Evolutionary conservation across 2,888 invertebrate genomes (phyloP).

Genomic region (Brachynemurus nebulosus): DNA sequence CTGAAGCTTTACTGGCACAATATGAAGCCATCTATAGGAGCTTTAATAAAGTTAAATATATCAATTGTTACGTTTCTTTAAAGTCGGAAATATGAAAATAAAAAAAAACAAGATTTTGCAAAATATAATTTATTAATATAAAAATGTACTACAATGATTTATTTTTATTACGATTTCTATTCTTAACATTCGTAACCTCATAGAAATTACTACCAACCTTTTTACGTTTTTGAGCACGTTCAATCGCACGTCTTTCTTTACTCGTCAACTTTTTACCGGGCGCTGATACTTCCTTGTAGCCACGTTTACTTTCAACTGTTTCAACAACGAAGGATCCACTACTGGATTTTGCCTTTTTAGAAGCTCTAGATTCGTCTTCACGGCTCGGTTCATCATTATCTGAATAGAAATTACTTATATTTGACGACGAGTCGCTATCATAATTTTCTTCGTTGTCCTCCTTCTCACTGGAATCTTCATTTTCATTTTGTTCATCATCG

Average conservation of each 20-base stretch:
- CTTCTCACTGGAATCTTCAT: conserved; percentile 28
- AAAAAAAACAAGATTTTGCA: background rate
- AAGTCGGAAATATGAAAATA: background rate
- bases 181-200: conserved; percentile 79
- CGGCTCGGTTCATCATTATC: conserved; percentile 44
- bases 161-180: conserved; percentile 63
- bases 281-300: conserved; percentile 1
- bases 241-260: conserved; percentile 59
- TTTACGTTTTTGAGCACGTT: conserved; percentile 59
- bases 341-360: conserved; percentile 34
- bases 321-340: conserved; percentile 24
- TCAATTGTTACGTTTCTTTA: too few relatives aligned
- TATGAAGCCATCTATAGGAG: too few relatives aligned
- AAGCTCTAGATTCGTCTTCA: conserved; percentile 40
- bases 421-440: conserved; percentile 42
- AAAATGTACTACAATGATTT: conserved; percentile 20
- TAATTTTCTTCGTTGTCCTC: too few relatives aligned
- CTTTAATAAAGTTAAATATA: too few relatives aligned
- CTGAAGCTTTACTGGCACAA: too few relatives aligned
- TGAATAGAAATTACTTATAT: conserved; percentile 53
- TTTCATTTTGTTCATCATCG: conserved; percentile 27
- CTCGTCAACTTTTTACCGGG: conserved; percentile 48
- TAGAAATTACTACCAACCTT: conserved; percentile 84
- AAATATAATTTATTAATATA: background rate
- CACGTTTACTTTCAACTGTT: conserved; percentile 24